Conservation (phyloP, 2,888 invertebrate genomes). For the Synanthedon myopaeformis region DNA sequence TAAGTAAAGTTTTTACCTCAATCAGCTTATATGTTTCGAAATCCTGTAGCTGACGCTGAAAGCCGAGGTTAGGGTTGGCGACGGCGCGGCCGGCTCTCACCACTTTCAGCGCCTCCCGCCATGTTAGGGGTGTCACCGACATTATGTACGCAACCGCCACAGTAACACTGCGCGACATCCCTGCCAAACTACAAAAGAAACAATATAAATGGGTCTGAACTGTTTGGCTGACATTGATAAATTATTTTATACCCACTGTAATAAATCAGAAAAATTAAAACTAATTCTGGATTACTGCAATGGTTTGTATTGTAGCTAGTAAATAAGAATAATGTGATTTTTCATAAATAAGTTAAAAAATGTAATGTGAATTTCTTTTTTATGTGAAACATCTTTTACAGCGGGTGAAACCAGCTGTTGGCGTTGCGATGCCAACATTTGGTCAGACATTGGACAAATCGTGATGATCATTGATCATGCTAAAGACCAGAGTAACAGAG, state of each 20-base stretch:
- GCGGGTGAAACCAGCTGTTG: no score
- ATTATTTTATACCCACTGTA: not conserved
- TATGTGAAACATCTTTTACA: no score
- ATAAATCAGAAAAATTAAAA: no score
- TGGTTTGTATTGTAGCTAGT: no score
- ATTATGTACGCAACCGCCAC: conserved; percentile 97
- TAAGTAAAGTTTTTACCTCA: conserved; percentile 68
- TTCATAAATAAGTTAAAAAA: no score
- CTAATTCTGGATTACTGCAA: no score
- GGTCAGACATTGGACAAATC: no score
- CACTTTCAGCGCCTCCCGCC: conserved; percentile 94
- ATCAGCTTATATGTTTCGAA: conserved; percentile 84
- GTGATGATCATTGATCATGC: no score
- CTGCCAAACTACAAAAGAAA: conserved; percentile 79
- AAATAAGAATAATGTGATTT: no score
- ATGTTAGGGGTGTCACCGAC: conserved; percentile 89
- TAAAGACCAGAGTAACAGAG: no score
- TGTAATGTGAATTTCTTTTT: no score
- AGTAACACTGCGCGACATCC: conserved; percentile 96
- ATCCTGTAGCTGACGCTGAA: conserved; percentile 93
- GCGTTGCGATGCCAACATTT: no score
- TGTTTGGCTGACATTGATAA: not conserved
- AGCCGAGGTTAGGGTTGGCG: conserved; percentile 96
- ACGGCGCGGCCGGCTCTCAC: conserved; percentile 91
- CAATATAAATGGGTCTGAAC: not conserved